Evolutionary conservation across 1,140 invertebrate species (phyloP).

Genomic region (Ceratitis capitata): DNA sequence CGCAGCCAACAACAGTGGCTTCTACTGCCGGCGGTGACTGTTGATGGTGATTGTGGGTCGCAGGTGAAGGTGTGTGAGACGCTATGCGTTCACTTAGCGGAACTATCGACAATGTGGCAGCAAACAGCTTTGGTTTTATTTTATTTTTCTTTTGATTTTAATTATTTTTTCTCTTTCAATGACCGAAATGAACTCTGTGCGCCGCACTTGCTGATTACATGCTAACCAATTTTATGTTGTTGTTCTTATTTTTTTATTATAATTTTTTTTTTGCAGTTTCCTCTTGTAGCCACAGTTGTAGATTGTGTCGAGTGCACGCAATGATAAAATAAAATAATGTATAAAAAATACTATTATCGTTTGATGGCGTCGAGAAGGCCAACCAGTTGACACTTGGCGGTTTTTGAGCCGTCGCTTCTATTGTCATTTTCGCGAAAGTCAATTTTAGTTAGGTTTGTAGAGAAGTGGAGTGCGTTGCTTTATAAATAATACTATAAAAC

Average conservation of each 20-base stretch:
- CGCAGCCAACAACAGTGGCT: background rate
- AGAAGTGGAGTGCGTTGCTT: no score
- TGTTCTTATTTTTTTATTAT: background rate
- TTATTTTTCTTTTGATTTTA: background rate
- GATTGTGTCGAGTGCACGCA: background rate
- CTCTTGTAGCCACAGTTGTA: background rate
- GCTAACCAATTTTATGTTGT: background rate
- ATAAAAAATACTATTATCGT: no score
- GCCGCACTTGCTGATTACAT: background rate
- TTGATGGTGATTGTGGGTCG: slow-evolving; percentile 5
- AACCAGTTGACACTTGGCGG: background rate
- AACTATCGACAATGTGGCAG: slow-evolving; percentile 5
- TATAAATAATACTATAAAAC: no score
- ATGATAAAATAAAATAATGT: no score
- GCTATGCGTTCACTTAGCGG: slow-evolving; percentile 5
- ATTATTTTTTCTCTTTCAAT: slow-evolving; percentile 19
- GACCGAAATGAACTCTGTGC: background rate
- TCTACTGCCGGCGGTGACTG: background rate
- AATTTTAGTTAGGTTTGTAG: no score
- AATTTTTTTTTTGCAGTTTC: background rate
- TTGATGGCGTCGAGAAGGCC: background rate
- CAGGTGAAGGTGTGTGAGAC: slow-evolving; percentile 27
- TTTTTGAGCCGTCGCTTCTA: background rate
- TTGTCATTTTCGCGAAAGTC: background rate
- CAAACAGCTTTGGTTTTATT: background rate